Evolutionary conservation across 1,140 invertebrate species (phyloP).

Genomic region (Melipona quadrifasciata): DNA sequence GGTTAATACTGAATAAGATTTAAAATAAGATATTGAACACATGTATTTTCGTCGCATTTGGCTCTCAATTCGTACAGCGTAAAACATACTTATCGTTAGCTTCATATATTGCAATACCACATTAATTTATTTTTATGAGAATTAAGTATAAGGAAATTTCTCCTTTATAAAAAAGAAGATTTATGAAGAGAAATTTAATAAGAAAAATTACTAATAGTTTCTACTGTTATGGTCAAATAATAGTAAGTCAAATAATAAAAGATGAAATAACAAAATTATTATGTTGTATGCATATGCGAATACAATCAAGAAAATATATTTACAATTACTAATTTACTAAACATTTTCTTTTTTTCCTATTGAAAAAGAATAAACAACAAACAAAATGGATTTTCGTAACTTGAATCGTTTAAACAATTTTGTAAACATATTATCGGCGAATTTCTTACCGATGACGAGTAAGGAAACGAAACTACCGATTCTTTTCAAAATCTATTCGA

Average conservation of each 20-base stretch:
- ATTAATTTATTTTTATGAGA: neutral
- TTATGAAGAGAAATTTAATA: neutral
- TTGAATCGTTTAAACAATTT: conserved; percentile 55
- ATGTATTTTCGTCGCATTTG: neutral
- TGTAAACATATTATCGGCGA: conserved; percentile 49
- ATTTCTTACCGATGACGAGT: conserved; percentile 45
- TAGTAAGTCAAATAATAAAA: too few relatives aligned
- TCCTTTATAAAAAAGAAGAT: too few relatives aligned
- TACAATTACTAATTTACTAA: neutral
- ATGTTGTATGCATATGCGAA: too few relatives aligned
- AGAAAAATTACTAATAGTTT: neutral
- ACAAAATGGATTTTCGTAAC: conserved; percentile 55
- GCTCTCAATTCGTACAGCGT: neutral
- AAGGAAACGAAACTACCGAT: conserved; percentile 7
- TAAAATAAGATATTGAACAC: neutral
- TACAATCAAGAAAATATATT: neutral
- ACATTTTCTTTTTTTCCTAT: neutral
- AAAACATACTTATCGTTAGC: neutral
- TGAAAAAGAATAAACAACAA: too few relatives aligned
- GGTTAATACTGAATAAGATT: neutral
- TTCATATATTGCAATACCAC: neutral
- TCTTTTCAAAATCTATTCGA: conserved; percentile 4
- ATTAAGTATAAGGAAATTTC: too few relatives aligned
- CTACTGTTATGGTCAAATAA: neutral
- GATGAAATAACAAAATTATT: neutral